Percentiles rank a stretch among this genome's conserved stretches.
Conservation (phyloP, 2,888 invertebrate genomes). For the Chrysolina oricalcia region DNA sequence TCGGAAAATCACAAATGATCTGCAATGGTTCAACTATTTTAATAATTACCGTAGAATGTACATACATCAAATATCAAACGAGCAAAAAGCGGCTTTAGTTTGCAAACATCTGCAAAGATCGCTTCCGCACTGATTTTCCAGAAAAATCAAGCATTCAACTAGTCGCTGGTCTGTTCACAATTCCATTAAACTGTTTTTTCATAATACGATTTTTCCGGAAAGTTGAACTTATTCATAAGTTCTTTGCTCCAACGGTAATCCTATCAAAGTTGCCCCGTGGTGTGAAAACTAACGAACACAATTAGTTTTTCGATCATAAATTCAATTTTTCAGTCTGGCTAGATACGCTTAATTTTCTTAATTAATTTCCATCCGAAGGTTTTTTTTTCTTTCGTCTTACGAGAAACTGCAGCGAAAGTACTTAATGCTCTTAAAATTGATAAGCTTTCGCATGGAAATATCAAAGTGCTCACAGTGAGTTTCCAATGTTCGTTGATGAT, state of each 20-base stretch:
- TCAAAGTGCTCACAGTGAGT: neutral
- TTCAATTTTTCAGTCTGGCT: neutral
- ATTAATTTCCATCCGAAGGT: neutral
- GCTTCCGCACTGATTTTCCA: no score
- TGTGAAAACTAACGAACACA: neutral
- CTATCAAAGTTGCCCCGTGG: neutral
- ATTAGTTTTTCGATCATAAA: conserved; percentile 3
- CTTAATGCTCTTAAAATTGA: neutral
- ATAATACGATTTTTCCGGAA: neutral
- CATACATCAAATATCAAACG: no score
- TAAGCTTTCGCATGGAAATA: neutral
- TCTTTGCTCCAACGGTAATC: neutral
- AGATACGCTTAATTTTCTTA: neutral
- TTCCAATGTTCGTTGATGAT: neutral
- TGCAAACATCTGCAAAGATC: no score
- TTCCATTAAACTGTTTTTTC: no score
- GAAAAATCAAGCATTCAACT: no score
- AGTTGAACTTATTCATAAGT: neutral
- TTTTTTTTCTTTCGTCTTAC: neutral
- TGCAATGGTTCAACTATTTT: no score
- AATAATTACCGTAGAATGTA: no score
- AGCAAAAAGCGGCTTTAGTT: no score
- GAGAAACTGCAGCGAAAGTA: neutral
- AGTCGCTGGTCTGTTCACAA: no score
- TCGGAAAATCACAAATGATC: no score